Percentiles rank a stretch among this genome's conserved stretches.
Conservation (phyloP, 2,888 invertebrate genomes). For the Drymonia ruficornis region DNA sequence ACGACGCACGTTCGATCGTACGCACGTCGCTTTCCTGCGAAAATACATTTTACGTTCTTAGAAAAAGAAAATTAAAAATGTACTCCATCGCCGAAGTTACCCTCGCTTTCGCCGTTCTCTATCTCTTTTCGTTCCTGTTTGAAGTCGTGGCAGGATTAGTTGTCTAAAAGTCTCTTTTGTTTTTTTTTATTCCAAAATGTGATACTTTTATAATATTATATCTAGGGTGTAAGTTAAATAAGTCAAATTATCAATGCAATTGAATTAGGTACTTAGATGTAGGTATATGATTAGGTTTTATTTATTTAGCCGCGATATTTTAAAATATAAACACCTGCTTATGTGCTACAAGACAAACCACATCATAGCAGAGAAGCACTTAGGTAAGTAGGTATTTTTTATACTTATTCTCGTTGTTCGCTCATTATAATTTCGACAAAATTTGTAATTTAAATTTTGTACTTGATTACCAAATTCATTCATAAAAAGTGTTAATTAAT, state of each 20-base stretch:
- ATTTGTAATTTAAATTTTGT: no score
- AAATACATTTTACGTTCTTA: slow-evolving; percentile 41
- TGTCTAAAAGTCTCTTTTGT: slow-evolving; percentile 49
- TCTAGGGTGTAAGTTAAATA: slow-evolving; percentile 56
- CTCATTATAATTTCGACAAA: no score
- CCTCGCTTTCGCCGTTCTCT: slow-evolving; percentile 74
- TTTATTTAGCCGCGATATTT: slow-evolving; percentile 26
- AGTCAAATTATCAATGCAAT: slow-evolving; percentile 77
- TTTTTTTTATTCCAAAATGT: slow-evolving; percentile 61
- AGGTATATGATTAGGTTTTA: slow-evolving; percentile 23
- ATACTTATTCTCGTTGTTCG: no score
- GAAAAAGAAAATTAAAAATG: slow-evolving; percentile 66
- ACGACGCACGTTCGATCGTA: slow-evolving; percentile 60
- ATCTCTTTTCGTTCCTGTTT: slow-evolving; percentile 76
- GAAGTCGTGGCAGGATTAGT: slow-evolving; percentile 78
- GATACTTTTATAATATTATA: slow-evolving; percentile 60
- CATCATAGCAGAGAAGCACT: slow-evolving; percentile 13
- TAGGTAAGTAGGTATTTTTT: slow-evolving; percentile 28
- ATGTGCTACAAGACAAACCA: slow-evolving; percentile 6
- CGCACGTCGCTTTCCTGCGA: slow-evolving; percentile 48
- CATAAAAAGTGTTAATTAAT: no score
- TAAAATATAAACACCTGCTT: slow-evolving; percentile 19
- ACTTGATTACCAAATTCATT: no score
- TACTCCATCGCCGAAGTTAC: slow-evolving; percentile 80
- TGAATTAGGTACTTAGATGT: slow-evolving; percentile 30